Percentiles rank a stretch among this genome's conserved stretches.
Conservation (phyloP, 2,113 vertebrate species). For the Urocolius indicus region DNA sequence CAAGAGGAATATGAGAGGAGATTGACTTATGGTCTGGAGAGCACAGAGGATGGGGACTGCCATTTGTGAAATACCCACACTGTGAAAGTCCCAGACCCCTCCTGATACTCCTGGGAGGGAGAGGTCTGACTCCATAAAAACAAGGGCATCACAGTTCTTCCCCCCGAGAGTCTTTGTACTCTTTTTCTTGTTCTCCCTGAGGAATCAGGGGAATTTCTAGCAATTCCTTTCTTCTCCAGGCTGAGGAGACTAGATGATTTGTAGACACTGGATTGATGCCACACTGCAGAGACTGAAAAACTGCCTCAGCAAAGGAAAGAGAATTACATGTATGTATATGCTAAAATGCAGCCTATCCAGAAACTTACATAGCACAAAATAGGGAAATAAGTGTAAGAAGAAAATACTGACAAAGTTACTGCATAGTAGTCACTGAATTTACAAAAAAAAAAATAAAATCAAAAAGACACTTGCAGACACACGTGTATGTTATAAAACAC, state of each 20-base stretch:
- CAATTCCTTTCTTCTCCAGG: neutral
- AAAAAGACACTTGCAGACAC: neutral
- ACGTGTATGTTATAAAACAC: neutral
- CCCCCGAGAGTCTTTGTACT: neutral
- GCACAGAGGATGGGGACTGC: rapidly evolving
- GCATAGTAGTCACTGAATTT: neutral
- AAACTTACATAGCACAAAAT: neutral
- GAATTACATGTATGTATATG: neutral
- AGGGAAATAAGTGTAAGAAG: neutral
- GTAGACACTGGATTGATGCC: neutral
- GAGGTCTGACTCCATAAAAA: neutral
- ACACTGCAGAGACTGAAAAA: neutral
- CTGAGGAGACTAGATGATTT: neutral
- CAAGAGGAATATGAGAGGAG: neutral
- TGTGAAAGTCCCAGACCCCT: neutral
- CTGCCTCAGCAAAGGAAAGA: neutral
- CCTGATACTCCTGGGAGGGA: neutral
- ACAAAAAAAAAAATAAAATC: neutral
- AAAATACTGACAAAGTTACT: neutral
- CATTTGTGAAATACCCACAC: rapidly evolving
- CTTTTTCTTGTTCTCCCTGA: neutral
- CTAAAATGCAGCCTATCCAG: neutral
- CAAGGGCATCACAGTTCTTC: neutral
- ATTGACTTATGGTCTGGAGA: neutral
- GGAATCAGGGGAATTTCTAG: neutral